A percentile compares a stretch with the other conserved stretches of the same genome.
These are phyloP conservation scores for Pammene fasciana DNA, from an alignment of 2,888 invertebrate species.

Conservation along the genomic window DNA sequence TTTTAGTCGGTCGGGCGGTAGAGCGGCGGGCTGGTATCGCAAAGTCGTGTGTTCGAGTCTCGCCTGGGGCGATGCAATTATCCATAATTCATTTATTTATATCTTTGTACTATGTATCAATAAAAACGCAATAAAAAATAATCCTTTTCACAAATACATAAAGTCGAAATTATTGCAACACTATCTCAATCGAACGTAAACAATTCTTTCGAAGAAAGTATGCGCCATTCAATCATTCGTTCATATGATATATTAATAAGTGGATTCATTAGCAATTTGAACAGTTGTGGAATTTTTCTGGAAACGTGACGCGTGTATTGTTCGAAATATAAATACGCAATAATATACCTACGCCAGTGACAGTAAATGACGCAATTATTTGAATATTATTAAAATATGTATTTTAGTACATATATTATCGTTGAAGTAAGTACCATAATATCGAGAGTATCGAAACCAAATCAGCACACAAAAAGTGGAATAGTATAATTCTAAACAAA, in stretches of 20 bases:
- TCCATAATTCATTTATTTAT: no score
- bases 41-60: no score
- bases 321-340: not conserved
- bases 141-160: not conserved
- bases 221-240: no score
- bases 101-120: no score
- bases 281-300: slow-evolving; percentile 4
- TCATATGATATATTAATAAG: slow-evolving; percentile 4
- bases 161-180: not conserved
- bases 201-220: not conserved
- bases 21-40: no score
- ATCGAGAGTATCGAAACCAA: no score
- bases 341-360: not conserved
- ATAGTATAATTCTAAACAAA: no score
- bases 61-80: no score
- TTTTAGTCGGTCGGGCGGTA: no score
- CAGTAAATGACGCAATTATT: not conserved
- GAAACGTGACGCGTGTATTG: slow-evolving; percentile 7
- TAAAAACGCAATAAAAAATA: not conserved
- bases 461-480: no score
- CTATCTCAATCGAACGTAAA: not conserved
- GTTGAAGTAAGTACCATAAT: no score
- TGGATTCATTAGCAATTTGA: slow-evolving; percentile 9
- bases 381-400: not conserved
- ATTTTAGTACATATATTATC: no score